These are phyloP conservation scores for Montipora capricornis DNA, from an alignment of 64 coral and sea anemone species.

Conservation along the genomic window DNA sequence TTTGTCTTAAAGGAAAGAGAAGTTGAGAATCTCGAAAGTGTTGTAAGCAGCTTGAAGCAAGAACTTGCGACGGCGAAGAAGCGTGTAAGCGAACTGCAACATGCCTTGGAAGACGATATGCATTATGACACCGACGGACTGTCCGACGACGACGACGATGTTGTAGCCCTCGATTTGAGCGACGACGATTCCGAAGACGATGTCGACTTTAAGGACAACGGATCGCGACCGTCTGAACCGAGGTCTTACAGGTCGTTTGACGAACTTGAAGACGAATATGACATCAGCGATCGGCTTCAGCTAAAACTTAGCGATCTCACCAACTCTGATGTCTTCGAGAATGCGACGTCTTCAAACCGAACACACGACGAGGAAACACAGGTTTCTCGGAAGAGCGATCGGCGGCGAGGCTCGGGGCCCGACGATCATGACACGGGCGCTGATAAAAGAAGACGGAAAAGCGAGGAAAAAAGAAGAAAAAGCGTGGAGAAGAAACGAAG, in stretches of 20 bases:
- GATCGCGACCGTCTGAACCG: slow-evolving; percentile 78
- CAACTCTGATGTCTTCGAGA: background rate
- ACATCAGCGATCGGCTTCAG: slow-evolving; percentile 56
- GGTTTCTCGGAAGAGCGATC: background rate
- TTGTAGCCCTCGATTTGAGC: slow-evolving; percentile 71
- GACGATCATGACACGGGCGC: slow-evolving; percentile 24
- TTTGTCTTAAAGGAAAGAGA: slow-evolving; percentile 75
- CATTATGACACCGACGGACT: slow-evolving; percentile 73
- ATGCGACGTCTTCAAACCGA: background rate
- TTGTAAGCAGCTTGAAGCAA: slow-evolving; percentile 80
- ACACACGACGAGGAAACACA: background rate
- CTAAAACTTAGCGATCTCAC: slow-evolving; percentile 34
- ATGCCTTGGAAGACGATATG: slow-evolving; percentile 95
- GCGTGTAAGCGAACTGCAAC: slow-evolving; percentile 89
- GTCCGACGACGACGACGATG: slow-evolving; percentile 77
- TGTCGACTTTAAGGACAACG: slow-evolving; percentile 53
- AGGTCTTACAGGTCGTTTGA: slow-evolving; percentile 94
- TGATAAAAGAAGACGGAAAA: slow-evolving; percentile 19
- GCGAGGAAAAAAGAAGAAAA: slow-evolving; percentile 29
- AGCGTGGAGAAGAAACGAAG: slow-evolving; percentile 41
- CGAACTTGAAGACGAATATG: slow-evolving; percentile 87
- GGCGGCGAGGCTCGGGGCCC: slow-evolving; percentile 14
- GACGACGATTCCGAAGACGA: slow-evolving; percentile 66
- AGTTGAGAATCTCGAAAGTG: slow-evolving; percentile 76
- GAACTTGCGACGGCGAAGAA: slow-evolving; percentile 91